phyloP scores from a whole-genome alignment of 2,888 invertebrate genomes.

The Cyclophora punctaria region DNA sequence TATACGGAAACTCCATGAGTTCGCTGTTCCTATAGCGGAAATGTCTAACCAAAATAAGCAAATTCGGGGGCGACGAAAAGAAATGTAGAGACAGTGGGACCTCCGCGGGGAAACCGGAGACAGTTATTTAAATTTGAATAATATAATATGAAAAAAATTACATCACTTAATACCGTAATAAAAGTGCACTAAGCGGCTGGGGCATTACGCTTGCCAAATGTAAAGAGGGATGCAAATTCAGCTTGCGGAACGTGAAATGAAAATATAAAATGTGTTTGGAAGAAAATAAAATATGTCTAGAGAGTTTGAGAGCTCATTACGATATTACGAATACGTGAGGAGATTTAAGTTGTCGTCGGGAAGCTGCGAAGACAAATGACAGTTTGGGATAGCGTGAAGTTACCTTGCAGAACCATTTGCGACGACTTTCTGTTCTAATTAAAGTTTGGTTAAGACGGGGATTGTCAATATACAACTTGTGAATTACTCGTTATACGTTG shows the following conservation, averaged over 20 bases:
- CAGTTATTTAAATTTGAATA: slow-evolving; percentile 78
- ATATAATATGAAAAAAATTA: slow-evolving; percentile 77
- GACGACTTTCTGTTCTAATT: too few species aligned
- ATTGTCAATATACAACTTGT: too few species aligned
- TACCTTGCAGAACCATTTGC: too few species aligned
- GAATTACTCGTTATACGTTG: too few species aligned
- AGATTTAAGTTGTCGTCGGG: slow-evolving; percentile 56
- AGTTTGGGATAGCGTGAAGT: slow-evolving; percentile 12
- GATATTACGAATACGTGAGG: slow-evolving; percentile 68
- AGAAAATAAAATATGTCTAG: slow-evolving; percentile 69
- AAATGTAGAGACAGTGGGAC: slow-evolving; percentile 61
- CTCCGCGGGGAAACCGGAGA: slow-evolving; percentile 70
- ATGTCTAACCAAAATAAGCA: slow-evolving; percentile 64
- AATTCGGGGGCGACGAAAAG: slow-evolving; percentile 68
- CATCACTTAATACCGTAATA: slow-evolving; percentile 77
- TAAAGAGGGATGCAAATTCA: slow-evolving; percentile 67
- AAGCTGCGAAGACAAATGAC: slow-evolving; percentile 38
- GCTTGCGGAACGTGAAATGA: slow-evolving; percentile 74
- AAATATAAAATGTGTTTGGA: slow-evolving; percentile 68
- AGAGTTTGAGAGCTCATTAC: slow-evolving; percentile 66
- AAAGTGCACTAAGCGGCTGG: slow-evolving; percentile 75
- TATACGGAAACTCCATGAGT: slow-evolving; percentile 30
- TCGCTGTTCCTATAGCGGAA: slow-evolving; percentile 40
- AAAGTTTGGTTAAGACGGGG: too few species aligned
- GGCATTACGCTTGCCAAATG: slow-evolving; percentile 70